Base-by-base conservation (phyloP, 64 coral and sea anemone species). In the Actinia tenebrosa region DNA sequence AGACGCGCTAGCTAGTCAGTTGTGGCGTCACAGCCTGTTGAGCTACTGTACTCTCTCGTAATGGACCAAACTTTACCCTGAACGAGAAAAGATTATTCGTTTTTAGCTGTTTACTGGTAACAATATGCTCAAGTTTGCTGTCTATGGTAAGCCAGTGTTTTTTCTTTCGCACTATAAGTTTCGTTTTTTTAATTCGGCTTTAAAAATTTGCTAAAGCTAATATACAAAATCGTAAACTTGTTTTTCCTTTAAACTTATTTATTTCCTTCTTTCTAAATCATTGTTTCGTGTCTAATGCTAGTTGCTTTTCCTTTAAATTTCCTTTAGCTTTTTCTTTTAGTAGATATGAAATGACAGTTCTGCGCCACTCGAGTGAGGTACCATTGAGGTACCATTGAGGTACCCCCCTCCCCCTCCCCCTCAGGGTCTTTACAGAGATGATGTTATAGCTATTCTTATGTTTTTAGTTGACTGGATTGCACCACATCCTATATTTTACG, bases 111-210 rank as follows among this genome's bases (percentile, higher is more conserved):
- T 75, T 75, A 42, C 25, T 14, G 3, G 11, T 6, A 16, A 81
- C 8, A 37, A 50, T 44, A 91, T 91, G 89, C 77, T 91, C 18
- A 91, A 91, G 25, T 91, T 91, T 80, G 83, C 89, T 43, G 56
- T 91, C 1, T 79, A 80, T 58, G 89, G 89, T 91, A 64, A 91
- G 89, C 2, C 10, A 75, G 0, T 26, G 1, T 5, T 75, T 30
- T 75, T 6, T n/a, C 0, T 7, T 10, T 14, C 23, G 5, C 10
- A 14, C 11, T 37, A 37, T 37, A 30, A 30, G 25, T 75, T 75
- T 30, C 13, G 23, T 42, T 75, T 19, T 66, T 66, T 19, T 10
- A 66, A 66, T 66, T 16, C 69, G 25, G 10, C 6, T 75, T 75
- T 75, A 15, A 30, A 75, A 30, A 37, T 37, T 14, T 26, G 42